A percentile compares a stretch with the other conserved stretches of the same genome.
Conservation (phyloP, 2,888 invertebrate genomes). For the Platycnemis pennipes region DNA sequence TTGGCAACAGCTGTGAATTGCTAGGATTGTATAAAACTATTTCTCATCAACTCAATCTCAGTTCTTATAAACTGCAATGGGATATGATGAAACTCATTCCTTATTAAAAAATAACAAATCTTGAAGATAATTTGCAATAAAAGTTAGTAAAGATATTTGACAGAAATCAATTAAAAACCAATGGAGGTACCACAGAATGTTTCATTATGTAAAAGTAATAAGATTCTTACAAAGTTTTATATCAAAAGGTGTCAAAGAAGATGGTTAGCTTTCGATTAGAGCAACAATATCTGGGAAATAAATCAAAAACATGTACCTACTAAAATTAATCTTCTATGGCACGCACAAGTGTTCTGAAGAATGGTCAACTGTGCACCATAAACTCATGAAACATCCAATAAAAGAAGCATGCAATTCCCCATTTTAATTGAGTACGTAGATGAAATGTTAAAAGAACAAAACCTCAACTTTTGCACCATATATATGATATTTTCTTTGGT, state of each 20-base stretch:
- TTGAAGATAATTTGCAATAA: background rate
- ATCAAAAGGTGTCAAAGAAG: background rate
- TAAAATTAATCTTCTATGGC: background rate
- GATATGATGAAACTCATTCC: constrained; percentile 17
- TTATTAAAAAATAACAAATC: background rate
- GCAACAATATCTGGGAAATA: background rate
- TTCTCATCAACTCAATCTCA: constrained; percentile 27
- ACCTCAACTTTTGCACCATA: too few relatives aligned
- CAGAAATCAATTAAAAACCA: background rate
- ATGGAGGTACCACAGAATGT: background rate
- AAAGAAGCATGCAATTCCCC: background rate
- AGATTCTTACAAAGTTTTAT: background rate
- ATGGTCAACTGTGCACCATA: background rate
- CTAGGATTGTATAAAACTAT: background rate
- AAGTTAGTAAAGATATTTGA: background rate
- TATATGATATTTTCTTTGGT: too few relatives aligned
- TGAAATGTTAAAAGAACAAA: background rate
- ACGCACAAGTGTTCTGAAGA: background rate
- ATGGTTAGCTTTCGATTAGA: background rate
- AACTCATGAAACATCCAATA: background rate
- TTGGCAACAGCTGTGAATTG: background rate
- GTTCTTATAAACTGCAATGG: background rate
- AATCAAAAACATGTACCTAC: background rate
- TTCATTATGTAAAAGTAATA: background rate
- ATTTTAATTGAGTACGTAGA: background rate